These are phyloP conservation scores for Forbesichthys papilliferus DNA, from an alignment of 2,113 vertebrate species.

Conservation along the genomic window DNA sequence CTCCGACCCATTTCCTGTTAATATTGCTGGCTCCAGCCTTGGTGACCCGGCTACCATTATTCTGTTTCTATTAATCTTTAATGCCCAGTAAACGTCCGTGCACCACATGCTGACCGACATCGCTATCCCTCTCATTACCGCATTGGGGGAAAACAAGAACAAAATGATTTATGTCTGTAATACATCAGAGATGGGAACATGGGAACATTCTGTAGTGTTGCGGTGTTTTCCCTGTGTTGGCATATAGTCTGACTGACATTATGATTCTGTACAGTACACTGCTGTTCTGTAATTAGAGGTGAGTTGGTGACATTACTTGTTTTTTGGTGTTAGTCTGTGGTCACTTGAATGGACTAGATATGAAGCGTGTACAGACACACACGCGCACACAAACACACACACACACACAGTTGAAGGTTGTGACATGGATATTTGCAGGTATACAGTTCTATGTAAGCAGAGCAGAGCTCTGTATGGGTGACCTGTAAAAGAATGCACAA, in stretches of 20 bases:
- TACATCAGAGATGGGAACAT: constrained; percentile 5
- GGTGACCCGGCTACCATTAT: constrained; percentile 43
- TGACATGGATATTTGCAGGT: background rate
- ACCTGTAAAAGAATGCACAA: background rate
- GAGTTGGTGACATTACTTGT: constrained; percentile 6
- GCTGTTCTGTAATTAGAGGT: constrained; percentile 9
- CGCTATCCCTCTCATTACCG: constrained; percentile 39
- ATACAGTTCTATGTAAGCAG: background rate
- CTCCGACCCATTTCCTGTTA: constrained; percentile 64
- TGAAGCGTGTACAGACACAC: constrained; percentile 2
- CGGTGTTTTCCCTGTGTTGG: background rate
- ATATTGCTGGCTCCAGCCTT: constrained; percentile 48
- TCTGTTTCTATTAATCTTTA: constrained; percentile 61
- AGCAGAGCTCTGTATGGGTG: background rate
- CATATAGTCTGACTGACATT: background rate
- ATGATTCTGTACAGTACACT: background rate
- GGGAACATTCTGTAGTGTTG: constrained; percentile 1
- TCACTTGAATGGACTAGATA: background rate
- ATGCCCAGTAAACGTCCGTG: constrained; percentile 33
- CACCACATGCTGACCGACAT: constrained; percentile 26
- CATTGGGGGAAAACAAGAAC: constrained; percentile 1
- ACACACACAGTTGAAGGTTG: background rate
- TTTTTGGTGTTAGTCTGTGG: background rate
- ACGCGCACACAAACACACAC: constrained; percentile 26
- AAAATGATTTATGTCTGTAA: constrained; percentile 21